Conservation (phyloP, 2,113 vertebrate genomes). For the Pteropus alecto region DNA sequence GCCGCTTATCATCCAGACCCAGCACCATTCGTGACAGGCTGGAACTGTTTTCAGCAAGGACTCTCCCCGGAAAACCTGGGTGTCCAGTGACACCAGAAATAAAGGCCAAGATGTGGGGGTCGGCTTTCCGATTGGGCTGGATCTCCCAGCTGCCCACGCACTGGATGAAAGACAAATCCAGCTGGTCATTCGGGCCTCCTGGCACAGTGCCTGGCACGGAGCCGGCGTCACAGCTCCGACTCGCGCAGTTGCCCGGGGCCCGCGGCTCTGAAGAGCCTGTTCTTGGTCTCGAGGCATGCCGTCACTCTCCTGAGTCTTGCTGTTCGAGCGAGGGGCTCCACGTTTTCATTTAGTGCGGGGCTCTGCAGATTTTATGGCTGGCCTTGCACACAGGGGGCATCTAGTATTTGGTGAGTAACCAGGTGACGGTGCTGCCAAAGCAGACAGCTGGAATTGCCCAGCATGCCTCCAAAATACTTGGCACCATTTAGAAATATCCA, state of each 20-base stretch:
- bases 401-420: background rate
- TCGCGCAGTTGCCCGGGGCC: rapidly evolving
- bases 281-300: background rate
- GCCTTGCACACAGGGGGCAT: background rate
- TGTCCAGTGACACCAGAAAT: background rate
- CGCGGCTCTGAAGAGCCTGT: background rate
- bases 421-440: background rate
- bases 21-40: background rate
- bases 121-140: background rate
- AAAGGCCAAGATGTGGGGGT: background rate
- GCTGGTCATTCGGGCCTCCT: no score
- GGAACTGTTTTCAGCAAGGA: background rate
- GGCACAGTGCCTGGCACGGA: no score
- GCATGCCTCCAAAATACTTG: background rate
- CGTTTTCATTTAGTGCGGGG: background rate
- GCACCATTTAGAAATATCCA: background rate
- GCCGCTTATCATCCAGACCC: background rate
- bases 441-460: background rate
- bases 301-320: background rate
- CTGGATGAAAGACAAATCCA: background rate
- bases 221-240: background rate
- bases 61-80: background rate
- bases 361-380: background rate
- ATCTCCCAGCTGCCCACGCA: background rate
- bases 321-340: background rate